phyloP scores from a whole-genome alignment of 1,140 invertebrate species.

The Hylyphantes graminicola region DNA sequence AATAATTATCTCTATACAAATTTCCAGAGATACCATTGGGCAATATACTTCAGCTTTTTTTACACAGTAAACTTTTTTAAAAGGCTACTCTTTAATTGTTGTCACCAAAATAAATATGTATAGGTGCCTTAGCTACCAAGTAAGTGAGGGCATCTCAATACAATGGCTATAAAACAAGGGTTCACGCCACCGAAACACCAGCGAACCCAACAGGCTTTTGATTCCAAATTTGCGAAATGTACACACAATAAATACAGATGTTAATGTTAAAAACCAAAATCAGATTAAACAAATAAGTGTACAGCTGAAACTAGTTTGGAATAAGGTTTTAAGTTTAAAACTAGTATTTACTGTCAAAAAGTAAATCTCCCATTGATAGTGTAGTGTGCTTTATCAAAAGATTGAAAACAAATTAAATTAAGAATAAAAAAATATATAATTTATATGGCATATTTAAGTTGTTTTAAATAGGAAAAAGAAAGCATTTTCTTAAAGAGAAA shows the following conservation, averaged over 20 bases:
- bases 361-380: no score
- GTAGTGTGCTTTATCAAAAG: no score
- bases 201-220: conserved; percentile 35
- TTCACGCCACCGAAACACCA: background rate
- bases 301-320: no score
- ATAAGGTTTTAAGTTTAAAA: no score
- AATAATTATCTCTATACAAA: background rate
- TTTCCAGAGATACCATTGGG: background rate
- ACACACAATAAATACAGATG: conserved; percentile 57
- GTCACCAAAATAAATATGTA: conserved; percentile 42
- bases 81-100: conserved; percentile 5
- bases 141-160: conserved; percentile 39
- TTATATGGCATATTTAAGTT: no score
- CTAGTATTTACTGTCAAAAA: no score
- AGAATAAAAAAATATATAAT: no score
- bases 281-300: no score
- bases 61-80: background rate
- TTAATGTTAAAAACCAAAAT: no score
- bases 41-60: background rate
- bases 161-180: conserved; percentile 33
- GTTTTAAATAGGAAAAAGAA: no score
- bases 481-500: no score
- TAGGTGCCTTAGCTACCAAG: conserved; percentile 40
- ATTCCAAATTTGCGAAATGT: conserved; percentile 47
- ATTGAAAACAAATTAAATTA: no score